Evolutionary conservation across 2,888 invertebrate species (phyloP), one percentile per base, ranked within the genome.

Genomic region (Brachylomia viminalis): DNA sequence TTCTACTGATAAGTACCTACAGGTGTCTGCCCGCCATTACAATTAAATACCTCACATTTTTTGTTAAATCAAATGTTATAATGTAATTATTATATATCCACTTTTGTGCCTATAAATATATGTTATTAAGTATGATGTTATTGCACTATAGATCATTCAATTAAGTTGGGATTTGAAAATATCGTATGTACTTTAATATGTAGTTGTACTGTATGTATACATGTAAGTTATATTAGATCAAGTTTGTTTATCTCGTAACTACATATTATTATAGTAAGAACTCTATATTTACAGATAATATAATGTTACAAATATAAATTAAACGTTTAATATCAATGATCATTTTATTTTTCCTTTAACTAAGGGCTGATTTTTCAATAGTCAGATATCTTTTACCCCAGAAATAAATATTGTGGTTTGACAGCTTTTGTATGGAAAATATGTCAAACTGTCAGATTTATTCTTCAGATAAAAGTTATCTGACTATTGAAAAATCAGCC

Each of bases 251-350:
- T 94, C 94, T 94, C 94, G 93, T 94, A 94, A 91, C 91, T 94
- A 93, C 92, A 94, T 94, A 89, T 88, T 84, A 95, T 93, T 92
- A 94, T 92, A 93, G 90, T 96, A 96, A 95, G 94, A 96, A 95
- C 95, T 95, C 94, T 96, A 95, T 96, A 96, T 96, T 96, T 96
- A 96, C 96, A 96, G 92, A 96, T 96, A 96, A 96, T 96, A 96
- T 96, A 96, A 96, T 96, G 96, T 96, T 97, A 96, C 92, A 94
- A 94, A 95, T 95, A 96, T 94, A 96, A 96, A 96, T 93, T 95
- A 96, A 96, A 96, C 95, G 94, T 96, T 96, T 95, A 95, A 94
- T 95, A 95, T 93, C 92, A 87, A 86, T 81, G 64, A 78, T 67
- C 77, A 78, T 84, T 68, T 70, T 69, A 79, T 79, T 80, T 66